Evolutionary conservation across 2,888 invertebrate species (phyloP).

Genomic region (Cynaeus angustus): DNA sequence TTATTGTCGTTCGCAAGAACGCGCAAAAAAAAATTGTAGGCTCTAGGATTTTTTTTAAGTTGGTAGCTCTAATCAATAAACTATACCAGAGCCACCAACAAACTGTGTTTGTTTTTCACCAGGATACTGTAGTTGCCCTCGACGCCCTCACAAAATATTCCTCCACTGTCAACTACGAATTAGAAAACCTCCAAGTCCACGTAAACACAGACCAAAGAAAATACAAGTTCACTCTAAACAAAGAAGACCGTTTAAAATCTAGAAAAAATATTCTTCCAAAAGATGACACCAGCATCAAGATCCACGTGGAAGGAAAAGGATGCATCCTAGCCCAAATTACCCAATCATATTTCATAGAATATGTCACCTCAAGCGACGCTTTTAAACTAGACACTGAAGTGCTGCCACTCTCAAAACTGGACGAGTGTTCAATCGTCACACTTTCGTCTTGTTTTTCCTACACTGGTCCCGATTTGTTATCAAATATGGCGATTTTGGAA

Average conservation of each 20-base stretch:
- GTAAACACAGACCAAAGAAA: not conserved
- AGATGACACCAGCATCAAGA: conserved; percentile 71
- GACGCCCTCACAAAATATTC: conserved; percentile 77
- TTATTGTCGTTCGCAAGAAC: too few species aligned
- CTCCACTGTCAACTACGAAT: conserved; percentile 69
- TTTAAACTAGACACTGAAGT: conserved; percentile 73
- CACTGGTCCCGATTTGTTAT: conserved; percentile 70
- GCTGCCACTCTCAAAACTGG: conserved; percentile 69
- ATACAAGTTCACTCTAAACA: conserved; percentile 61
- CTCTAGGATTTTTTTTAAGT: too few species aligned
- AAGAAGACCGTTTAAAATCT: conserved; percentile 73
- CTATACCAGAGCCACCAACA: too few species aligned
- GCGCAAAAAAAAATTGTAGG: too few species aligned
- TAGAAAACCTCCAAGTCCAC: conserved; percentile 60
- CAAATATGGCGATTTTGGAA: conserved; percentile 79
- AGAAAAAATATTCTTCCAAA: conserved; percentile 70
- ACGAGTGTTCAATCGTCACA: conserved; percentile 71
- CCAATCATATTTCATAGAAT: conserved; percentile 72
- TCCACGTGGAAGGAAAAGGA: conserved; percentile 73
- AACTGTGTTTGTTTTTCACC: too few species aligned
- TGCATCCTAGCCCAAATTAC: conserved; percentile 75
- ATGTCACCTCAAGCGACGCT: conserved; percentile 71
- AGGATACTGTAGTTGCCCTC: conserved; percentile 78
- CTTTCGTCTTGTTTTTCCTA: conserved; percentile 69
- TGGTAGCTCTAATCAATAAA: too few species aligned